Percentiles rank a stretch among this genome's conserved stretches.
phyloP scores from a whole-genome alignment of 1,140 invertebrate species.

The Teleogryllus occipitalis region DNA sequence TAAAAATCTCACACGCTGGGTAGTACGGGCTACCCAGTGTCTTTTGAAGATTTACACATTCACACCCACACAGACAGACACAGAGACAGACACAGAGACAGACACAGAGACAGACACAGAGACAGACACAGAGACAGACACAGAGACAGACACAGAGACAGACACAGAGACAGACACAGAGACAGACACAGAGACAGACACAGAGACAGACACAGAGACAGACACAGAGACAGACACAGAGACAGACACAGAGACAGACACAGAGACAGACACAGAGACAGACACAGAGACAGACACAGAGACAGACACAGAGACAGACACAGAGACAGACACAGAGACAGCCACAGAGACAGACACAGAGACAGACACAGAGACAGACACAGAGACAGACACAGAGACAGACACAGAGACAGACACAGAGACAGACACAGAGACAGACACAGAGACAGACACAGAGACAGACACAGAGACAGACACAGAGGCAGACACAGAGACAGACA shows the following conservation, averaged over 20 bases:
- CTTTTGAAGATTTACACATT: too few relatives aligned
- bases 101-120: not conserved
- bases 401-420: constrained; percentile 1
- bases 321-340: not conserved
- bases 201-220: not conserved
- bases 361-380: not conserved
- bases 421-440: constrained; percentile 5
- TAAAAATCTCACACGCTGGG: too few relatives aligned
- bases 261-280: not conserved
- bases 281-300: not conserved
- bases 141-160: not conserved
- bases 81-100: not conserved
- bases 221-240: not conserved
- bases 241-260: constrained; percentile 7
- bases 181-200: constrained; percentile 4
- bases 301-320: constrained; percentile 7
- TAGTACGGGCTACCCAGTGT: too few relatives aligned
- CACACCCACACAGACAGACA: not conserved
- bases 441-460: constrained; percentile 5
- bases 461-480: too few relatives aligned
- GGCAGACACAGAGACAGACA: too few relatives aligned
- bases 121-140: not conserved
- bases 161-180: not conserved
- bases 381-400: not conserved
- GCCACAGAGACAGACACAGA: not conserved